Evolutionary conservation across 92 coral and sea anemone species (phyloP), one percentile per base, ranked within the genome.

Genomic region (Muricea muricata): DNA sequence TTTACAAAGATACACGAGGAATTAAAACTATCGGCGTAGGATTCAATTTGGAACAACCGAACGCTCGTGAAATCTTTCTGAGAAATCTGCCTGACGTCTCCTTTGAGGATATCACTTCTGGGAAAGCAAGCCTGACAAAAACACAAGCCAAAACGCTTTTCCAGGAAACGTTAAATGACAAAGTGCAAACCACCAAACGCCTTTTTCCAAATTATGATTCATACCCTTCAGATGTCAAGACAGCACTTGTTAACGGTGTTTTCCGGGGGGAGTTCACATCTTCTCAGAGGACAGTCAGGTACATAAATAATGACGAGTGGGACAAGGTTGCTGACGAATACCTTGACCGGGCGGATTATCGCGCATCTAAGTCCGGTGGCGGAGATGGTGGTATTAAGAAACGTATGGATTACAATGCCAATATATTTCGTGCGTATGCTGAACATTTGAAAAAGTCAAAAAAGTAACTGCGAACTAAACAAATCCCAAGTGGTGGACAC

Each of bases 361-460:
- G 83, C 7, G 71, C 83, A 21, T 78, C 70, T 21, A 56, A 58
- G 58, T 72, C 70, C 3, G n/a, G n/a, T n/a, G 71, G 71, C 15
- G 21, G 55, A 11, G 35, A 55, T 58, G 33, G 71, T 31, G 83
- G 83, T 26, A 78, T 78, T 17, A 78, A 78, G 65, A 78, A 32
- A 23, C 46, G 83, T 21, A 78, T 78, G 83, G 83, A 78, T 78
- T 78, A 78, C 40, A 78, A 78, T 58, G 83, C 83, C 37, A 26
- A 56, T 31, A 78, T 78, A 56, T 78, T 78, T 39, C 69, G 83
- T 24, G 20, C 34, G 11, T 78, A 78, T 28, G 83, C 83, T 34
- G 34, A 33, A n/a, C 25, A 57, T 10, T 39, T 78, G 70, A 78
- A 78, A 34, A 56, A 78, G 33, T 78, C 28, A 78, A 78, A 78